A percentile compares a stretch with the other conserved stretches of the same genome.
phyloP scores from a whole-genome alignment of 2,113 vertebrate species.

The Syngnathus scovelli region DNA sequence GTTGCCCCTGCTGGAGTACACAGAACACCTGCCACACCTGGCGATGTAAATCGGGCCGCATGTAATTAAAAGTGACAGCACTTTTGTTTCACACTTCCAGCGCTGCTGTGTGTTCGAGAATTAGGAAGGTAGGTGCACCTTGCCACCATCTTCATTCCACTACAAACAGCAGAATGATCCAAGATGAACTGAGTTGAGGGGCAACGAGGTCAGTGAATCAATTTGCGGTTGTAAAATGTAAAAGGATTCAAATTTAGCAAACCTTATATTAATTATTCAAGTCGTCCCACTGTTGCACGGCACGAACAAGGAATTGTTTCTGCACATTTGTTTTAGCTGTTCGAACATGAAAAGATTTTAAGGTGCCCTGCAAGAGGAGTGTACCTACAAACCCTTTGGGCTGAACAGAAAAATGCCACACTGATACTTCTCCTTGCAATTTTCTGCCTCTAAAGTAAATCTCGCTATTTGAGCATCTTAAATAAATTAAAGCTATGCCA shows the following conservation, averaged over 20 bases:
- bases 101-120: slow-evolving; percentile 21
- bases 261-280: slow-evolving; percentile 52
- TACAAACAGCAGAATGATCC: slow-evolving; percentile 24
- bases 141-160: slow-evolving; percentile 10
- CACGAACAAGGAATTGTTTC: slow-evolving; percentile 21
- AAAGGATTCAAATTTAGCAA: slow-evolving; percentile 42
- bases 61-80: slow-evolving; percentile 42
- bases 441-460: slow-evolving; percentile 58
- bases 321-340: slow-evolving; percentile 22
- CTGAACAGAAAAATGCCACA: slow-evolving; percentile 45
- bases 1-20: slow-evolving; percentile 34
- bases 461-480: slow-evolving; percentile 49
- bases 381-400: slow-evolving; percentile 50
- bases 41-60: slow-evolving; percentile 21
- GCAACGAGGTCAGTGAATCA: slow-evolving; percentile 29
- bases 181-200: slow-evolving; percentile 23
- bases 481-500: slow-evolving; percentile 71
- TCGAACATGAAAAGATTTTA: slow-evolving; percentile 49
- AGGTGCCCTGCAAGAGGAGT: slow-evolving; percentile 52
- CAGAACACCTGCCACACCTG: slow-evolving; percentile 40
- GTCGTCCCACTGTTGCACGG: slow-evolving; percentile 32
- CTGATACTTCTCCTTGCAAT: slow-evolving; percentile 52
- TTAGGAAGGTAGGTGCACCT: slow-evolving; percentile 8
- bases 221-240: slow-evolving; percentile 34
- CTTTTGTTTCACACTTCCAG: slow-evolving; percentile 24